phyloP scores from a whole-genome alignment of 37 sponge, comb jelly and placozoan species.

The Diacarnus erythraeanus region DNA sequence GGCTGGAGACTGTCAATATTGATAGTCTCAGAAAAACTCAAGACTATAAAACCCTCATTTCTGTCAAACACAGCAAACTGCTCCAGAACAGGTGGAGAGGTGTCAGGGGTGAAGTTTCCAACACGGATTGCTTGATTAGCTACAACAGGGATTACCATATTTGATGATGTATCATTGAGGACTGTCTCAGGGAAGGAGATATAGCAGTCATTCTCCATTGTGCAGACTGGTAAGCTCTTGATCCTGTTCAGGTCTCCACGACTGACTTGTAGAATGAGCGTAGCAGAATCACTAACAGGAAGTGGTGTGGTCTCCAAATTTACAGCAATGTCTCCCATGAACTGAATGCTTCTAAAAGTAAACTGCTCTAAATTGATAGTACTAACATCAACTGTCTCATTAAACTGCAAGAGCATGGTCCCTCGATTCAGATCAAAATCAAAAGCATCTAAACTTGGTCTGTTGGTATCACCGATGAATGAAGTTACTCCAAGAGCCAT shows the following conservation, averaged over 20 bases:
- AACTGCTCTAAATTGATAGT: constrained; percentile 46
- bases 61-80: constrained; percentile 59
- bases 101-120: constrained; percentile 52
- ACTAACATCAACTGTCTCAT: constrained; percentile 72
- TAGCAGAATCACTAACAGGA: constrained; percentile 12
- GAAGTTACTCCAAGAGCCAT: constrained; percentile 25
- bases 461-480: constrained; percentile 46
- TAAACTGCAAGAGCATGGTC: constrained; percentile 58
- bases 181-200: constrained; percentile 66
- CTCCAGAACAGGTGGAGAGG: constrained; percentile 57
- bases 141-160: constrained; percentile 45
- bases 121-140: constrained; percentile 17
- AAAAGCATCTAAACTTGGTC: constrained; percentile 50
- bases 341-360: constrained; percentile 43
- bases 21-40: constrained; percentile 84
- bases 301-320: constrained; percentile 25
- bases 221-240: constrained; percentile 74
- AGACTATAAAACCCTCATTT: constrained; percentile 46
- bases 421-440: constrained; percentile 74
- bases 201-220: constrained; percentile 54
- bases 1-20: constrained; percentile 48
- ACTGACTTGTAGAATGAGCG: constrained; percentile 28
- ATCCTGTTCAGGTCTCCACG: constrained; percentile 67
- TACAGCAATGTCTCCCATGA: constrained; percentile 15
- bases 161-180: constrained; percentile 67